Base-by-base conservation (phyloP, 2,797 vertebrate genomes). In the Pangasius mekongensis region DNA sequence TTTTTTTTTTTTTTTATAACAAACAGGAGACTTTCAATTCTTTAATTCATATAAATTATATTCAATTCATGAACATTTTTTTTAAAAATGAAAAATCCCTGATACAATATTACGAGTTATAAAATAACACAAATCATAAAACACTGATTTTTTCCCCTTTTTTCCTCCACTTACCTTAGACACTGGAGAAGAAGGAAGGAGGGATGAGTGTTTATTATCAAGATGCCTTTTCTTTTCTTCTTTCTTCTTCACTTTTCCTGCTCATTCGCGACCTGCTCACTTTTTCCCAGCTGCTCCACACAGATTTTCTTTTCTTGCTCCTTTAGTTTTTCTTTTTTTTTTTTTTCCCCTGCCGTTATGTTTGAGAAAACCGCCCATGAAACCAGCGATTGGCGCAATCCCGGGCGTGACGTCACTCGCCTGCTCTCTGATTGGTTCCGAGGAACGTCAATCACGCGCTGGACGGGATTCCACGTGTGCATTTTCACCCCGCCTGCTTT, bases 391-490 rank as follows among this genome's bases (percentile, higher is more conserved):
- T 96, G 95, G 95, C 66, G 54, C 24, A 0, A 13, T 3, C 6
- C 1, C 0, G 7, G 0, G 7, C 1, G 36, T 3, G 14, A 9
- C 91, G 90, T 95, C 93, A 94, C 27, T 43, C 0, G 0, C 0
- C 18, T 39, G 39, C 0, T 18, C 86, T 73, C 0, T 89, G n/a
- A 96, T 95, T 96, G 95, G 95, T 74, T 85, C 1, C 13, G 0
- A 0, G 0, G 0, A 54, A 11, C 80, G 91, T 95, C 95, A 39
- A 49, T 96, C 94, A 90, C 60, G 30, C 7, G 16, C 64, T 89
- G 85, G 92, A 47, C 66, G 33, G 73, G 69, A 83, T 92, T 94
- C 95, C 96, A 97, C 96, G 96, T 96, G 95, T 96, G 95, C 96
- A 96, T 94, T 94, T 91, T 91, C 92, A 30, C 71, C 92, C 56